Percentiles rank a stretch among this genome's conserved stretches.
Evolutionary conservation across 64 coral and sea anemone species (phyloP).

Genomic region (Dendrophyllia cribrosa): DNA sequence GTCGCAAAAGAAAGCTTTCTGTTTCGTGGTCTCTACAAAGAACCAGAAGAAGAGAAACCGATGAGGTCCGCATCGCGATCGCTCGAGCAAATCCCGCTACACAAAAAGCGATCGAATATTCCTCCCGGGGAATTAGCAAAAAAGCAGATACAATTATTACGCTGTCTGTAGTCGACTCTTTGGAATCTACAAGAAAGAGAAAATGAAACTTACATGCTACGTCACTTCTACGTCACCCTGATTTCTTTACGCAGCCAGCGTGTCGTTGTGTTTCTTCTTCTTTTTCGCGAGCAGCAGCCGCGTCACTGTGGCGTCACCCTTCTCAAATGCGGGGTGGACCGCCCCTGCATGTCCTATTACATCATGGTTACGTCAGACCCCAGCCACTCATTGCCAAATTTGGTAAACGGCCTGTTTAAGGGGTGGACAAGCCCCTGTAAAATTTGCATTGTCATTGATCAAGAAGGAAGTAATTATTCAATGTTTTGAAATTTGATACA

Average conservation of each 20-base stretch:
- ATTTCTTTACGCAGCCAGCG: slow-evolving; percentile 99
- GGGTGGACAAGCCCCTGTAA: background rate
- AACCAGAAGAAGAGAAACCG: slow-evolving; percentile 46
- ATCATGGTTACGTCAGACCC: slow-evolving; percentile 89
- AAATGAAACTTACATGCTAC: slow-evolving; percentile 99
- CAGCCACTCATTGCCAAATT: slow-evolving; percentile 72
- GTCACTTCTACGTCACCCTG: slow-evolving; percentile 99
- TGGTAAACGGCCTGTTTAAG: background rate
- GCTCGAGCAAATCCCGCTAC: slow-evolving; percentile 54
- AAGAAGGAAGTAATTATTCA: background rate
- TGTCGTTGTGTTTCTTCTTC: slow-evolving; percentile 99
- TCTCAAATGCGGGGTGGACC: slow-evolving; percentile 64
- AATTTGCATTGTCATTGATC: background rate
- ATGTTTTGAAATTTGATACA: no score
- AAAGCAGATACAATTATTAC: slow-evolving; percentile 31
- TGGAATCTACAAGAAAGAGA: slow-evolving; percentile 87
- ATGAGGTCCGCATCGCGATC: slow-evolving; percentile 63
- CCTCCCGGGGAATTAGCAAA: slow-evolving; percentile 48
- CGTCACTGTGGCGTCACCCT: slow-evolving; percentile 97
- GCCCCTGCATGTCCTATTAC: slow-evolving; percentile 71
- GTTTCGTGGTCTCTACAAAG: slow-evolving; percentile 56
- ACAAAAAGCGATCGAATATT: slow-evolving; percentile 61
- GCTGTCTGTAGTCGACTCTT: slow-evolving; percentile 45
- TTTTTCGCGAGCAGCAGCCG: slow-evolving; percentile 83
- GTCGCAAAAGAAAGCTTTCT: slow-evolving; percentile 19